Evolutionary conservation across 2,797 vertebrate genomes (phyloP), one percentile per base, ranked within the genome.

Genomic region (Tokudaia muenninki): DNA sequence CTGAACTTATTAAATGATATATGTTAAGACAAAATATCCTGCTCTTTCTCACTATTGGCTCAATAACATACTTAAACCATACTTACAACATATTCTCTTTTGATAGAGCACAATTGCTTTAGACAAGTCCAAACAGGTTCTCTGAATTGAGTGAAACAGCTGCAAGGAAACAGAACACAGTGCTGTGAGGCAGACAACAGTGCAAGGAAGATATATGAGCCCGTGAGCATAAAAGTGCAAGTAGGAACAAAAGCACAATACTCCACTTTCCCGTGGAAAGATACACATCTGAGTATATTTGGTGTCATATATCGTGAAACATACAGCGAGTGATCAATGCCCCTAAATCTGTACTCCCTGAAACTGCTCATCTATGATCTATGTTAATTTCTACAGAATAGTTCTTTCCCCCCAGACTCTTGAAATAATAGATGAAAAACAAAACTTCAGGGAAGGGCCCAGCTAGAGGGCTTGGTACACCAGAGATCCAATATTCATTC

Each of bases 81-180:
- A 99, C 99, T 98, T 98, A 99, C 99, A 98, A 98, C 99, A 99
- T 98, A 99, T 99, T 97, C 99, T 99, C 98, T 99, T 99, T 97
- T 99, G 99, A 98, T 99, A 99, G 93, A 99, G 99, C 97, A 99
- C 99, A 74, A 99, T 99, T 96, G 99, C 99, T 98, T 99, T 99
- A 90, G 99, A 99, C 94, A 99, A 98, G 98, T 99, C 99, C 99
- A 99, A 99, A 98, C 99, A 99, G 0, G 99, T 99, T 97, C 99
- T 99, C 98, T 99, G 99, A 98, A 99, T 98, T 6, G 99, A 99
- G 98, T 99, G 99, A 98, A 99, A 99, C 72, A 99, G 99, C 99
- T 99, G 98, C 90, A 98, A 98, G 94, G 55, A 83, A 97, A 96
- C 34, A 98, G 1, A 96, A 93, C n/a, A 94, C 94, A 93, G 92